These are phyloP conservation scores for Pantelozetes paolii DNA, from an alignment of 2,888 invertebrate genomes.

Conservation along the genomic window DNA sequence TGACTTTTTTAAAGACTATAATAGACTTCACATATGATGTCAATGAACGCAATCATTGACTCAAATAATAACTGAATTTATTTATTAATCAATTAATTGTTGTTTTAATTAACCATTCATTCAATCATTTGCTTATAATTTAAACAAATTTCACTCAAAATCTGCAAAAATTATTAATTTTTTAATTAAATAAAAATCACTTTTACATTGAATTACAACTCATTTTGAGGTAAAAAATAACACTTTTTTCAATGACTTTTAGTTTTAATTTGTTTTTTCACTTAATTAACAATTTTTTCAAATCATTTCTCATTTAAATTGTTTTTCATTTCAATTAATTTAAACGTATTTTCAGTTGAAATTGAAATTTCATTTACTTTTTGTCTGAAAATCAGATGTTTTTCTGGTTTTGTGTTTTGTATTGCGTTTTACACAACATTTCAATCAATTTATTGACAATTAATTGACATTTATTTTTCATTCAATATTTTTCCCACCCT, in stretches of 20 bases:
- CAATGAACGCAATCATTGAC: slow-evolving; percentile 15
- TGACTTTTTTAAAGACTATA: neutral
- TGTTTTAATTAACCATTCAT: neutral
- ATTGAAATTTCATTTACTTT: neutral
- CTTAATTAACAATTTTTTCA: too few species aligned
- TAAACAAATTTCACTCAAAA: neutral
- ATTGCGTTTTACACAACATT: neutral
- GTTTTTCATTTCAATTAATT: neutral
- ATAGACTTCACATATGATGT: neutral
- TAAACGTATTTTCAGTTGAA: neutral
- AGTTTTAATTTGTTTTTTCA: neutral
- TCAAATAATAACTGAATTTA: neutral
- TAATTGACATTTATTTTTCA: neutral
- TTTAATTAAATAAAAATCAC: neutral
- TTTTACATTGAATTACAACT: neutral
- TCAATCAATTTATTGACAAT: neutral
- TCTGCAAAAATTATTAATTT: neutral
- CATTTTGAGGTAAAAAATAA: neutral
- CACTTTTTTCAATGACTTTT: neutral
- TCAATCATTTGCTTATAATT: neutral
- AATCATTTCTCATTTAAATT: neutral
- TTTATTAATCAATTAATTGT: slow-evolving; percentile 10
- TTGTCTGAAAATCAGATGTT: neutral
- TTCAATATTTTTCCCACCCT: neutral
- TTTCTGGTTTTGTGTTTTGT: neutral